These are phyloP conservation scores for Palythoa grandiflora DNA, from an alignment of 92 coral and sea anemone species.

Conservation along the genomic window DNA sequence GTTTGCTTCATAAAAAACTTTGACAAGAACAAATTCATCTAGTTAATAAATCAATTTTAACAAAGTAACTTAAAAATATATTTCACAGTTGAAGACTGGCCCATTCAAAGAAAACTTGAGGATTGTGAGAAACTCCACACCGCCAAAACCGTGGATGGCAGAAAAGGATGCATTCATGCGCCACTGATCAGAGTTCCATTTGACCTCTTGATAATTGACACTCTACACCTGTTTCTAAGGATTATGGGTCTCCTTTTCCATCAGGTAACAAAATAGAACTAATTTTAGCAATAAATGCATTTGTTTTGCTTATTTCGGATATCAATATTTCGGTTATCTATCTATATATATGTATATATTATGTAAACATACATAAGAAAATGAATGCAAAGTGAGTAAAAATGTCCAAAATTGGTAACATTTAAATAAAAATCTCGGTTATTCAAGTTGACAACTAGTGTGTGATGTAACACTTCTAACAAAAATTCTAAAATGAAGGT, in stretches of 20 bases:
- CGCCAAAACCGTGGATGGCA: conserved; percentile 20
- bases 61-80: background rate
- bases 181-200: conserved; percentile 53
- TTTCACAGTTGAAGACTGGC: conserved; percentile 63
- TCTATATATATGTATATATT: no score
- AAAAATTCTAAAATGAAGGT: no score
- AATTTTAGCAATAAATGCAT: background rate
- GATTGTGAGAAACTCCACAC: conserved; percentile 36
- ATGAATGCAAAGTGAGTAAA: no score
- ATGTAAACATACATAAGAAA: background rate
- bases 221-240: conserved; percentile 45
- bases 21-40: background rate
- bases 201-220: conserved; percentile 51
- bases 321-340: no score
- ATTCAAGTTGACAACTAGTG: no score
- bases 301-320: background rate
- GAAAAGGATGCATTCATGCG: conserved; percentile 46
- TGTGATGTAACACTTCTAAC: no score
- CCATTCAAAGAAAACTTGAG: conserved; percentile 30
- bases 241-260: conserved; percentile 57
- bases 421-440: no score
- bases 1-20: no score
- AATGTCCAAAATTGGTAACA: no score
- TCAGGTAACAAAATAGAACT: conserved; percentile 49
- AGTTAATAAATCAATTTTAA: conserved; percentile 6